A percentile compares a stretch with the other conserved stretches of the same genome.
Conservation (phyloP, 2,113 vertebrate genomes). For the Turnix velox region DNA sequence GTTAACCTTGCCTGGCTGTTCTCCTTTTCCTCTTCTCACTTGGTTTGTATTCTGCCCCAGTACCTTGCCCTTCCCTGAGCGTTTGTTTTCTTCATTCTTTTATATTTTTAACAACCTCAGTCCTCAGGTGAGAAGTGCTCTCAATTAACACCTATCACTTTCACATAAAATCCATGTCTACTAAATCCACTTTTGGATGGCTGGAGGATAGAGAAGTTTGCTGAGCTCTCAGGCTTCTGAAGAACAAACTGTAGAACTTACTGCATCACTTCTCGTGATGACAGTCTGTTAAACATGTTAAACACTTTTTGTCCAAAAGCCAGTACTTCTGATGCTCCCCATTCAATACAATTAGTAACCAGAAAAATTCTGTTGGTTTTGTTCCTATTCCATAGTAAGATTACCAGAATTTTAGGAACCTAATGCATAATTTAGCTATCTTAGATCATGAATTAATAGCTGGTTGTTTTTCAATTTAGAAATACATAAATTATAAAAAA, state of each 20-base stretch:
- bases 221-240: neutral
- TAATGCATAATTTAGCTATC: neutral
- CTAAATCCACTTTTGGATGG: neutral
- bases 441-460: neutral
- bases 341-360: neutral
- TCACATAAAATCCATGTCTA: neutral
- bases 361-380: neutral
- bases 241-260: neutral
- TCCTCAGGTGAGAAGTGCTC: neutral
- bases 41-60: neutral
- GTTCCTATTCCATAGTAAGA: neutral
- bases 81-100: neutral
- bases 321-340: neutral
- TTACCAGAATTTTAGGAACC: neutral
- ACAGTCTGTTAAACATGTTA: neutral
- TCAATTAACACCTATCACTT: neutral
- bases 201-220: neutral
- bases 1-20: neutral
- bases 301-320: neutral
- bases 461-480: neutral
- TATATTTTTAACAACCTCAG: neutral
- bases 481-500: neutral
- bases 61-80: neutral
- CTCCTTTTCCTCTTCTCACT: neutral
- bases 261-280: neutral